These are phyloP conservation scores for Baronia brevicornis DNA, from an alignment of 2,888 invertebrate genomes.

Conservation along the genomic window DNA sequence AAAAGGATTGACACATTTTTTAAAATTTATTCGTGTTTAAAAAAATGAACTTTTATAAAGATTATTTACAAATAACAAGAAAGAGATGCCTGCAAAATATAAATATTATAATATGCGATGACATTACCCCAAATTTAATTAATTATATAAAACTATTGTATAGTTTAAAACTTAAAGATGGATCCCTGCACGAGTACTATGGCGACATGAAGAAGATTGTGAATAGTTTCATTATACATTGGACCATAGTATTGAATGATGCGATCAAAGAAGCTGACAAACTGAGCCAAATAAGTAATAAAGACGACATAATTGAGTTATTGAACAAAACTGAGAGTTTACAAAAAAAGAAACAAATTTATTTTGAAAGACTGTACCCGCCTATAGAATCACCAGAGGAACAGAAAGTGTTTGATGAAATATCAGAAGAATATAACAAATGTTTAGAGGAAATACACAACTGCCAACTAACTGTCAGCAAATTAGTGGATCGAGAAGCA, in stretches of 20 bases:
- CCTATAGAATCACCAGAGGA: slow-evolving; percentile 30
- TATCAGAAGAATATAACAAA: slow-evolving; percentile 24
- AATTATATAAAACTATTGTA: slow-evolving; percentile 30
- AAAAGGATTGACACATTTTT: no score
- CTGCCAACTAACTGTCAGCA: slow-evolving; percentile 26
- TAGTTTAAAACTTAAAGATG: slow-evolving; percentile 32
- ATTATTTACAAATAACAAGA: slow-evolving; percentile 35
- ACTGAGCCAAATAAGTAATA: slow-evolving; percentile 23
- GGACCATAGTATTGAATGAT: slow-evolving; percentile 34
- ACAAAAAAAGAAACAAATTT: slow-evolving; percentile 30
- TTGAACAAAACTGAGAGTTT: slow-evolving; percentile 32
- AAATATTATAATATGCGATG: slow-evolving; percentile 32
- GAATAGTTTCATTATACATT: slow-evolving; percentile 35
- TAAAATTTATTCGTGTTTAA: slow-evolving; percentile 4
- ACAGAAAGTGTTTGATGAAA: slow-evolving; percentile 30
- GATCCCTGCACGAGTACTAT: slow-evolving; percentile 37
- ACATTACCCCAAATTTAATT: slow-evolving; percentile 32
- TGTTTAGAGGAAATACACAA: slow-evolving; percentile 27
- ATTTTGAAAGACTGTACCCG: slow-evolving; percentile 35
- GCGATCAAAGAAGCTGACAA: slow-evolving; percentile 32
- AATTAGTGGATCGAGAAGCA: slow-evolving; percentile 30
- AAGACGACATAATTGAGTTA: slow-evolving; percentile 28
- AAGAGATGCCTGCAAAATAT: slow-evolving; percentile 29
- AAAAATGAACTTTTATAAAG: slow-evolving; percentile 37
- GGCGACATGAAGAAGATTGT: slow-evolving; percentile 41